These are phyloP conservation scores for Molossus molossus DNA, from an alignment of 2,797 vertebrate species.

Conservation along the genomic window DNA sequence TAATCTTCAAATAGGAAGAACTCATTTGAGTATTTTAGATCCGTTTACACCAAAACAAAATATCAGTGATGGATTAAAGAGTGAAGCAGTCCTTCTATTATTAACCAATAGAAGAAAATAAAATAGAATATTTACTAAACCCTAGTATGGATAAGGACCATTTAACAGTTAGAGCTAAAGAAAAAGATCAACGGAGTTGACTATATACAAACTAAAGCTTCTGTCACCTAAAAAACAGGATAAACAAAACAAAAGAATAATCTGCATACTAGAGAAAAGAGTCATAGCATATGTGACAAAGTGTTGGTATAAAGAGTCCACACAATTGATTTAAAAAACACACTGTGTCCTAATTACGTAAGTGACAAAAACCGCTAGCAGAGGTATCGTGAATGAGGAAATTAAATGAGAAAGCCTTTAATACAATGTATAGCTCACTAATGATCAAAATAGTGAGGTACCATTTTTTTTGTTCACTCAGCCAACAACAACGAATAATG, in stretches of 20 bases:
- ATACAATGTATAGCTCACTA: constrained; percentile 12
- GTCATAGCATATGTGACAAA: background rate
- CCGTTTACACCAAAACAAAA: background rate
- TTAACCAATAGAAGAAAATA: background rate
- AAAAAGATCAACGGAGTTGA: background rate
- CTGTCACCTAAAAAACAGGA: background rate
- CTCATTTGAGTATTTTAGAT: constrained; percentile 1
- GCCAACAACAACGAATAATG: background rate
- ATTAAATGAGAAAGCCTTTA: constrained; percentile 5
- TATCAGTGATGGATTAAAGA: background rate
- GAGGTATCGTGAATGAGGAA: background rate
- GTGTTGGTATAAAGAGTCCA: background rate
- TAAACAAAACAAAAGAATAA: background rate
- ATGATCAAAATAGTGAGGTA: background rate
- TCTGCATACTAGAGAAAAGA: background rate
- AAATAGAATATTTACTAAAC: background rate
- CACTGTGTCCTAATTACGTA: background rate
- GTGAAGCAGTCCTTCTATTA: background rate
- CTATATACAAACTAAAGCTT: background rate
- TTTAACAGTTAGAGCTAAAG: constrained; percentile 34
- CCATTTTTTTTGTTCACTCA: constrained; percentile 49
- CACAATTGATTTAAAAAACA: background rate
- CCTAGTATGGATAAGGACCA: background rate
- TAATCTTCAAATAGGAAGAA: background rate
- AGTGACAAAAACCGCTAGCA: background rate